Evolutionary conservation across 1,140 invertebrate species (phyloP), one percentile per base, ranked within the genome.

Genomic region (Drosophila nigromelanica): DNA sequence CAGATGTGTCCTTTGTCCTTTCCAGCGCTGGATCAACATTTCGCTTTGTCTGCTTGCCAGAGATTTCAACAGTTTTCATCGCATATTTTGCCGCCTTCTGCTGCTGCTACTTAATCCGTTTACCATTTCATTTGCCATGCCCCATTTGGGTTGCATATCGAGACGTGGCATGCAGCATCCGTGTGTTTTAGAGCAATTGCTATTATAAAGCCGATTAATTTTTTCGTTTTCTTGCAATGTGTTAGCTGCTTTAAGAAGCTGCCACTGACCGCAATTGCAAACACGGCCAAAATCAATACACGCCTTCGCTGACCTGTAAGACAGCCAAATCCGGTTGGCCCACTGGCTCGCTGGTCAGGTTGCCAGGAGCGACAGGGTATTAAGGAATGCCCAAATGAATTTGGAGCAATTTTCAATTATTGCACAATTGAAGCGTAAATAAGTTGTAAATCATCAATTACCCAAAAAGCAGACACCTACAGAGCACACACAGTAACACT

Each of bases 401-500:
- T 83, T 82, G 68, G 83, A 82, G 82, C 83, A 87, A 89, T 87
- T 87, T 87, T 87, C 82, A 87, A 87, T 87, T 87, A 87, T 87
- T 89, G 83, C 82, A 89, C 82, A 87, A 87, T 82, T 74, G 83
- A 79, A 87, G 82, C 82, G 82, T 87, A 87, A 87, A 89, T 87
- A 87, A 87, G 82, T 87, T 87, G 82, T 87, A 87, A 87, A 87
- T 87, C 82, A 87, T 87, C 82, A 87, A 87, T 87, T 87, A 89
- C 79, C 78, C 56, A 78, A 87, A 87, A 78, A 81, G 58, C 50
- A 68, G 48, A 66, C 73, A 74, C 48, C 58, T 56, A 72, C 45
- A 67, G 54, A 68, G 61, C 59, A 24, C 54, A 60, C 59, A 60
- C 40, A 60, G 42, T 30, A 35, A 40, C 45, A 40, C 14, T 40